Percentiles rank a stretch among this genome's conserved stretches.
phyloP scores from a whole-genome alignment of 1,140 invertebrate genomes.

The Hormaphis cornu region DNA sequence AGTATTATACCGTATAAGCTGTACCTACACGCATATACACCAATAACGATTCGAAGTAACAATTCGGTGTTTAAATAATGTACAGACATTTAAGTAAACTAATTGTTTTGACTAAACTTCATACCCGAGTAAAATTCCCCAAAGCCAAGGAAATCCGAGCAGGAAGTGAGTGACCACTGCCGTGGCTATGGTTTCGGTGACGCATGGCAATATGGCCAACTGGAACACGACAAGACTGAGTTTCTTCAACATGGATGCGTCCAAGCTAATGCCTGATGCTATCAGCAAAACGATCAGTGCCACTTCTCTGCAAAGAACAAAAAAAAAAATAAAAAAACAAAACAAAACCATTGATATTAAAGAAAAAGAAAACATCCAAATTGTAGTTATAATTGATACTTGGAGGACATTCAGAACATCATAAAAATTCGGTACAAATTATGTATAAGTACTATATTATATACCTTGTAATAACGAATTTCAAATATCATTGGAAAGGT shows the following conservation, averaged over 20 bases:
- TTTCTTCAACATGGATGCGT: conserved; percentile 53
- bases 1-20: too few relatives aligned
- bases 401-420: background rate
- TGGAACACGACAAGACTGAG: conserved; percentile 50
- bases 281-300: conserved; percentile 63
- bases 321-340: background rate
- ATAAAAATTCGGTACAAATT: too few relatives aligned
- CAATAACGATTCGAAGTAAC: too few relatives aligned
- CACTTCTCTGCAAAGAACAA: conserved; percentile 46
- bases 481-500: too few relatives aligned
- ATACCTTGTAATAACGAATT: too few relatives aligned
- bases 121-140: conserved; percentile 59
- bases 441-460: too few relatives aligned
- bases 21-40: too few relatives aligned
- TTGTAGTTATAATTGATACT: background rate
- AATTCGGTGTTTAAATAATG: too few relatives aligned
- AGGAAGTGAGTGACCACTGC: conserved; percentile 52
- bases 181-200: conserved; percentile 53
- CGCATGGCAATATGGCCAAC: conserved; percentile 56
- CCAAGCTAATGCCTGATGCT: conserved; percentile 62
- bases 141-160: conserved; percentile 58
- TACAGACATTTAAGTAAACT: too few relatives aligned
- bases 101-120: too few relatives aligned
- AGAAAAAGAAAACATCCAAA: background rate
- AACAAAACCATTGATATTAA: background rate